Base-by-base conservation (phyloP, 2,113 vertebrate species). In the Polypterus senegalus region DNA sequence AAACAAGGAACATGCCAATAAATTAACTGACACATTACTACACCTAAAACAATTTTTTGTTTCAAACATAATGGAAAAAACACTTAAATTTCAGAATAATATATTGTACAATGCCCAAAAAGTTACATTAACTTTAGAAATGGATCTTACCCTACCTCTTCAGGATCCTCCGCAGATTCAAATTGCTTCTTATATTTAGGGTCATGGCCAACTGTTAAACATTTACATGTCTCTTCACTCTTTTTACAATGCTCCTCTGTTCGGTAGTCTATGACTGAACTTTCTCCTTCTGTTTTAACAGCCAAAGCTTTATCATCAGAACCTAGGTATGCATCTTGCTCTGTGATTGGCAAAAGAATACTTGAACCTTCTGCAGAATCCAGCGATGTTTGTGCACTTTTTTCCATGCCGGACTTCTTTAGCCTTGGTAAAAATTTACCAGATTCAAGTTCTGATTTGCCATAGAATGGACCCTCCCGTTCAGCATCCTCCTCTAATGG, bases 351-450 rank as follows among this genome's bases (percentile, higher is more conserved):
- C 76, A 92, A 81, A 69, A 88, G 80, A 67, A 84, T 79, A 9
- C 79, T 66, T 0, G 90, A 85, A 60, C 96, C 96, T 83, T 99
- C 97, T 81, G 98, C 95, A 60, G 94, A 94, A 85, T 99, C 97
- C 75, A 99, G 70, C 52, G 95, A 99, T 6, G 97, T 99, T 86
- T 99, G 97, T 7, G 97, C 97, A 79, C 97, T 98, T 80, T 98
- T 99, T 79, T 99, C 97, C 95, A 99, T 99, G 69, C 94, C 97
- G 67, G 94, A 93, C 68, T 97, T 99, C 76, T 93, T 97, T 74
- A 98, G 81, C 72, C 91, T 88, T 71, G 94, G 95, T 71, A 97
- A 85, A 71, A 98, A 98, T 74, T 92, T 97, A 65, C 94, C 94
- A 78, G 97, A 97, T 83, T 97, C 94, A 49, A 98, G 91, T 89